Evolutionary conservation across 2,888 invertebrate genomes (phyloP).

Genomic region (Caenorhabditis doughertyi): DNA sequence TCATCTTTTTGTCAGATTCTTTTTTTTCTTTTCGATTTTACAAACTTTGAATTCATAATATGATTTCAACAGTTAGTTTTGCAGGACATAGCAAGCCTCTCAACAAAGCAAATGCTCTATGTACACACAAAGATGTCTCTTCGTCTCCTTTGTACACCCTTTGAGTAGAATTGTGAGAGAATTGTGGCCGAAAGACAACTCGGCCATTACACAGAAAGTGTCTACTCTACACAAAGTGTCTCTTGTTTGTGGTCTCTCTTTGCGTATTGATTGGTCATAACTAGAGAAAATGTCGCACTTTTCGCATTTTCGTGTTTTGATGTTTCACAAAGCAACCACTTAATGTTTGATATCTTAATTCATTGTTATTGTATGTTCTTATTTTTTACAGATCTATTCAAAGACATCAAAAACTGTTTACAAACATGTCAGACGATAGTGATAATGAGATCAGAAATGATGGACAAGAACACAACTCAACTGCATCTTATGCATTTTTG

Average conservation of each 20-base stretch:
- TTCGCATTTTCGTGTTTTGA: background rate
- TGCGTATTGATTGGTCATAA: no score
- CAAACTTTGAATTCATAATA: no score
- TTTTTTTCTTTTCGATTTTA: no score
- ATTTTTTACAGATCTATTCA: constrained; percentile 5
- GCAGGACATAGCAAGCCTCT: no score
- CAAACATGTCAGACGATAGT: constrained; percentile 25
- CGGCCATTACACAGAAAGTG: background rate
- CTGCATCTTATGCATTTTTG: background rate
- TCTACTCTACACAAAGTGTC: no score
- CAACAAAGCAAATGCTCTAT: no score
- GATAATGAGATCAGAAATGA: constrained; percentile 2
- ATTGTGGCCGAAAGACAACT: background rate
- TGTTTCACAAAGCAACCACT: background rate
- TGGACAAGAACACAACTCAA: background rate
- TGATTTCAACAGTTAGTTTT: no score
- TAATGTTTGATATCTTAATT: constrained; percentile 28
- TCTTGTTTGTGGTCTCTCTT: background rate
- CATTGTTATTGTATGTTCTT: constrained; percentile 1
- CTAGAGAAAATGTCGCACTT: background rate
- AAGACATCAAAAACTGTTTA: constrained; percentile 26
- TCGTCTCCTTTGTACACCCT: background rate
- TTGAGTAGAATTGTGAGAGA: constrained; percentile 3
- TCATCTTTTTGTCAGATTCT: no score
- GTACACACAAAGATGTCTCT: no score